phyloP scores from a whole-genome alignment of 2,888 invertebrate species.

The Pseudococcus jackbeardsleyi region DNA sequence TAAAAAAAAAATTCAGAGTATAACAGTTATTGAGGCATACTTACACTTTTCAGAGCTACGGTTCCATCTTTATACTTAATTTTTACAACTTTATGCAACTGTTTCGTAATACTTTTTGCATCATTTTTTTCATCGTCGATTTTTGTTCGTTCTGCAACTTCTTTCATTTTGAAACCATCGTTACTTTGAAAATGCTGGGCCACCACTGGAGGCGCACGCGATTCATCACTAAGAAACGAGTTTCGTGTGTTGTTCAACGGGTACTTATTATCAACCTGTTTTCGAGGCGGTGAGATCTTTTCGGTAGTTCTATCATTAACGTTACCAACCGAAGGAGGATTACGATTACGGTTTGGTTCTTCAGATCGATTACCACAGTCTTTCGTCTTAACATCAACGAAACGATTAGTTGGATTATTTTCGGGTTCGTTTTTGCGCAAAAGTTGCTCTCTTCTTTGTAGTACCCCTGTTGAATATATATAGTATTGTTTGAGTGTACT shows the following conservation, averaged over 20 bases:
- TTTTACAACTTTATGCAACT: slow-evolving; percentile 61
- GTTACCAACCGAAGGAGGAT: neutral
- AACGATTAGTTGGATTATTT: neutral
- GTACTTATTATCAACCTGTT: neutral
- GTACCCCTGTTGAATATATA: neutral
- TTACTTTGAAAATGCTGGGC: neutral
- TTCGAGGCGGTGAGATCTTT: slow-evolving; percentile 19
- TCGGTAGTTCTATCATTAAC: neutral
- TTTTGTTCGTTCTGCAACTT: neutral
- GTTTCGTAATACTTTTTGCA: neutral
- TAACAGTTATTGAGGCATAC: neutral
- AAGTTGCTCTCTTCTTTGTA: slow-evolving; percentile 56
- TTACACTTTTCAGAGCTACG: slow-evolving; percentile 61
- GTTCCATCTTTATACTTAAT: slow-evolving; percentile 61
- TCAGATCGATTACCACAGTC: neutral
- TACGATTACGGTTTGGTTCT: neutral
- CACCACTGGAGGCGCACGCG: neutral
- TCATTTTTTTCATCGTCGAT: slow-evolving; percentile 5
- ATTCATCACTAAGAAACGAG: neutral
- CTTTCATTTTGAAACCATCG: neutral
- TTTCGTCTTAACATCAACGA: neutral
- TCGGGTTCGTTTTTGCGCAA: slow-evolving; percentile 30
- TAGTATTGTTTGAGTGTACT: too few relatives aligned
- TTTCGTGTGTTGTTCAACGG: neutral
- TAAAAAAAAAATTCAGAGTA: too few relatives aligned